Evolutionary conservation across 2,113 vertebrate genomes (phyloP).

Genomic region (Indicator maculatus): DNA sequence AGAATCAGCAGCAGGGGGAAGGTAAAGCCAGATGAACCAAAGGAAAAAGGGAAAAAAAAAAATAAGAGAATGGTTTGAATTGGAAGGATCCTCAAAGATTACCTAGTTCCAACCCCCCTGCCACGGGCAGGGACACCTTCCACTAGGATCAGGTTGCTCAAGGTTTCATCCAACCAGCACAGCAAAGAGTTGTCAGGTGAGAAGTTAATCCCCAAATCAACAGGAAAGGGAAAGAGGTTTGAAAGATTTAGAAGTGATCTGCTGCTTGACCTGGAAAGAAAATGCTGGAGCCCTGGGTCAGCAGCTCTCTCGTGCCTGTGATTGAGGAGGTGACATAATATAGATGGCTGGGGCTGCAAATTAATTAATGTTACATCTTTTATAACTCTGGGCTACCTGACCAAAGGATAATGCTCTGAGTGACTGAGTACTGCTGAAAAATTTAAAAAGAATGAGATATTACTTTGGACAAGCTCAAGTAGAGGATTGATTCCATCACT

Average conservation of each 20-base stretch:
- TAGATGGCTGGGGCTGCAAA: slow-evolving; percentile 20
- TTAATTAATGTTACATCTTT: slow-evolving; percentile 40
- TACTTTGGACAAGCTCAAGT: slow-evolving; percentile 5
- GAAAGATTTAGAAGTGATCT: slow-evolving; percentile 30
- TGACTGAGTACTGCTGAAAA: slow-evolving; percentile 40
- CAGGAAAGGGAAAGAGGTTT: background rate
- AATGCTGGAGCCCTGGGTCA: background rate
- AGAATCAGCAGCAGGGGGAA: background rate
- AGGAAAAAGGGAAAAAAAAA: background rate
- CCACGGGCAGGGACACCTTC: too few relatives aligned
- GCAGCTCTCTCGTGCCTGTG: background rate
- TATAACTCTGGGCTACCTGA: slow-evolving; percentile 38
- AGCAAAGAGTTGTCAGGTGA: background rate
- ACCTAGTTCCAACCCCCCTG: too few relatives aligned
- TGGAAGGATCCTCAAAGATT: too few relatives aligned
- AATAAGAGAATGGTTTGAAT: too few relatives aligned
- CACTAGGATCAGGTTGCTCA: too few relatives aligned
- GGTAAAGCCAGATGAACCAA: background rate
- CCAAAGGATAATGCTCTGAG: background rate
- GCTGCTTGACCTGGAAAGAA: slow-evolving; percentile 16
- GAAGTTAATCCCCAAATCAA: background rate
- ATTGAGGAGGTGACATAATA: slow-evolving; percentile 33
- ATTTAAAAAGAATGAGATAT: slow-evolving; percentile 52
- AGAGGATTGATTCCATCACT: background rate
- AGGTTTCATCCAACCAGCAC: background rate